Base-by-base conservation (phyloP, 2,113 vertebrate species). In the Phalacrocorax aristotelis region DNA sequence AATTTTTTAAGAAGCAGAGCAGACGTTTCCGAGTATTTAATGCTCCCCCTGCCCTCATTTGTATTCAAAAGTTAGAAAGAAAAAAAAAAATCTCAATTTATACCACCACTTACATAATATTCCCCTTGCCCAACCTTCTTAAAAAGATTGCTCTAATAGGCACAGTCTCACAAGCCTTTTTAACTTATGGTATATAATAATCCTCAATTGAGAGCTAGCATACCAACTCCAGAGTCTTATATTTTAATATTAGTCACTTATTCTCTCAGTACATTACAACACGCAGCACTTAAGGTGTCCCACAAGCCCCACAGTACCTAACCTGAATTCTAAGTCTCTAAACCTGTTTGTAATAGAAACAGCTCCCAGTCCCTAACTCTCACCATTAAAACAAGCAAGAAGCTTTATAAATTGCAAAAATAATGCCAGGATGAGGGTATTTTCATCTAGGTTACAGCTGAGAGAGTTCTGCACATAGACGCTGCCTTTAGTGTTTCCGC, bases 201-300 rank as follows among this genome's bases (percentile, higher is more conserved):
- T 51, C 57, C 87, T 85, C 70, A 85, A 21, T 0, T 82, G 36
- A 85, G 54, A 87, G 49, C 54, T 30, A 70, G 46, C 55, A 90
- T 6, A 74, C 42, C 62, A 70, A 77, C 26, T 71, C 84, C 72
- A 26, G 87, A 89, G 81, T 51, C 81, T 62, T 49, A 4, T 66
- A 87, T 90, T 85, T 91, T 88, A 79, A 38, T 80, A 94, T 69
- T 52, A 85, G 77, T 34, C 81, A 65, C 58, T 90, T 87, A 89
- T 94, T 87, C 85, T 80, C 81, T 88, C 81, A 25, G n/a, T 82
- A 51, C n/a, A 95, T 81, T 72, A 88, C 83, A 79, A 46, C 83
- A 83, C 30, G 27, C 14, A 58, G 58, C 46, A 76, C 26, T 54
- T 71, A 10, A 32, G 74, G 87, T 13, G n/a, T 25, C 74, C 85